Percentiles rank a stretch among this genome's conserved stretches.
These are phyloP conservation scores for Eueides isabella DNA, from an alignment of 1,140 invertebrate species.

Conservation along the genomic window DNA sequence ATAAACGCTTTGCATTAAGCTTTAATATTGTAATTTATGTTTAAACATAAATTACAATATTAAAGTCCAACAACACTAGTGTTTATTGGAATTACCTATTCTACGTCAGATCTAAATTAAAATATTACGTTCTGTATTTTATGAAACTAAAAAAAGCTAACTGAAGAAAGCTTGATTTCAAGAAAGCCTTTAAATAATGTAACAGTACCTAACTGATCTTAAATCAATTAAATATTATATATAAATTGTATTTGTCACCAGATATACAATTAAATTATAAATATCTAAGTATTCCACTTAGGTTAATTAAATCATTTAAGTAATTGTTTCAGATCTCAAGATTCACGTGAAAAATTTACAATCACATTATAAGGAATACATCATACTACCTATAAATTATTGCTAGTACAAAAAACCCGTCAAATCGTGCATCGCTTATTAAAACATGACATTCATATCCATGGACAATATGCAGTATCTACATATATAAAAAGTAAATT, in stretches of 20 bases:
- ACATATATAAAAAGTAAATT: neutral
- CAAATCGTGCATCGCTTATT: neutral
- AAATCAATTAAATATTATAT: too few species aligned
- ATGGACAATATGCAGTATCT: neutral
- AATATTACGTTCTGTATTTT: neutral
- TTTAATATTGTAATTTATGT: neutral
- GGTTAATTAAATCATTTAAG: too few species aligned
- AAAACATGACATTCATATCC: neutral
- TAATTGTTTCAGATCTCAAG: too few species aligned
- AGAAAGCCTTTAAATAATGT: neutral
- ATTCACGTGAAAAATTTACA: too few species aligned
- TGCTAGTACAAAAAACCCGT: neutral
- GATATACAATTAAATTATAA: too few species aligned
- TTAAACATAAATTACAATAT: too few species aligned
- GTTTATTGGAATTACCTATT: neutral
- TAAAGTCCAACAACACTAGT: too few species aligned
- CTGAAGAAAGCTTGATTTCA: neutral
- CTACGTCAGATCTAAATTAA: neutral
- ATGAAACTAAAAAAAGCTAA: neutral
- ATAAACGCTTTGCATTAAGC: neutral
- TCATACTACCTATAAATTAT: neutral
- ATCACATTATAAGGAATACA: too few species aligned
- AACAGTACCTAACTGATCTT: too few species aligned
- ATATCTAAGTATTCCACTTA: too few species aligned
- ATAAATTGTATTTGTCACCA: too few species aligned